Evolutionary conservation across 2,888 invertebrate genomes (phyloP).

Genomic region (Xestia ashworthii): DNA sequence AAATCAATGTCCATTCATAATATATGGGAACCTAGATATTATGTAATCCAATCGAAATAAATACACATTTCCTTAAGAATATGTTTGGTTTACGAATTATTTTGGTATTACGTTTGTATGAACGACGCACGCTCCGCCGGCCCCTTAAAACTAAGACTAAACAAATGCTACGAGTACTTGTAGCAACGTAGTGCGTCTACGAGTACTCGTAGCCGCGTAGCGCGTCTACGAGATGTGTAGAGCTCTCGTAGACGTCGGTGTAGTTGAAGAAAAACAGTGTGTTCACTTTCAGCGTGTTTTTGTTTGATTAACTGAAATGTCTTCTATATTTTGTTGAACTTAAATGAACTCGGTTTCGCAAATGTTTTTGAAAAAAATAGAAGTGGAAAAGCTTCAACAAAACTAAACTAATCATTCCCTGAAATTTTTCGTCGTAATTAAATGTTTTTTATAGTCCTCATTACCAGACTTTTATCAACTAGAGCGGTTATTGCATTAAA

Average conservation of each 20-base stretch:
- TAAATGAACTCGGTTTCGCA: not conserved
- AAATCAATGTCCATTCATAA: too few relatives aligned
- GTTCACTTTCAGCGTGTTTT: conserved; percentile 5
- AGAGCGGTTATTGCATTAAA: not conserved
- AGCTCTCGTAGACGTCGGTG: conserved; percentile 26
- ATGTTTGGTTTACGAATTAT: too few relatives aligned
- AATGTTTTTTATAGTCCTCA: not conserved
- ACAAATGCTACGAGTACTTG: conserved; percentile 54
- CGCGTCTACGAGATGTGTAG: conserved; percentile 61
- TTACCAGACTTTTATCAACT: not conserved
- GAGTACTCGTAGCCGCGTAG: conserved; percentile 63
- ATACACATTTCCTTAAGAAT: too few relatives aligned
- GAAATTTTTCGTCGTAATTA: not conserved
- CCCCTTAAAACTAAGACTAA: conserved; percentile 54
- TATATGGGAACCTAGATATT: too few relatives aligned
- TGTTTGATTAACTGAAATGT: not conserved
- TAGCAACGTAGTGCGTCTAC: conserved; percentile 62
- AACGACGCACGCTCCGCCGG: too few relatives aligned
- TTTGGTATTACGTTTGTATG: too few relatives aligned
- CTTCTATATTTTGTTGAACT: not conserved
- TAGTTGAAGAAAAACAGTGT: conserved; percentile 33
- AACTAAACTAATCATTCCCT: not conserved
- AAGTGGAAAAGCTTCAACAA: not conserved
- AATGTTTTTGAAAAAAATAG: not conserved
- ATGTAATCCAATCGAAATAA: too few relatives aligned